phyloP scores from a whole-genome alignment of 2,888 invertebrate species.

The Eupithecia vulgata region DNA sequence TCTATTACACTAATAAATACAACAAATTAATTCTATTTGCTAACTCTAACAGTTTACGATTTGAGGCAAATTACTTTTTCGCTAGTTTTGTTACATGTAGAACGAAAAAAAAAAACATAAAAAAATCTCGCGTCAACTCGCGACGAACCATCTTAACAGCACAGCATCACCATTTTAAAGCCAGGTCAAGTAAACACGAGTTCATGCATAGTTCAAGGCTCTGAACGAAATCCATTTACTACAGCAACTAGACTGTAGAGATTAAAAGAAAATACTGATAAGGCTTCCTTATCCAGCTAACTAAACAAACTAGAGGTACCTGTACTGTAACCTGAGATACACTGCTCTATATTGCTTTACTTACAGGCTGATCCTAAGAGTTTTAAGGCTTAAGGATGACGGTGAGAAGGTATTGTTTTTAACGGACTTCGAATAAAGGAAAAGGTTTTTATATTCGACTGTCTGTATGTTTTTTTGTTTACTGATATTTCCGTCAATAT shows the following conservation, averaged over 20 bases:
- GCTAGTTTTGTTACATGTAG: no score
- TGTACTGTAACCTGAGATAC: slow-evolving; percentile 26
- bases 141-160: not conserved
- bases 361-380: not conserved
- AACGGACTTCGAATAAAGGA: no score
- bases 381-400: not conserved
- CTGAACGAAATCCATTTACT: slow-evolving; percentile 35
- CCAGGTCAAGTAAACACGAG: slow-evolving; percentile 26
- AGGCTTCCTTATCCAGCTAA: slow-evolving; percentile 54
- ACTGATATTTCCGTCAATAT: no score
- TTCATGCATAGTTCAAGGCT: slow-evolving; percentile 32
- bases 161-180: slow-evolving; percentile 14
- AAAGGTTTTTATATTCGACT: no score
- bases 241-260: slow-evolving; percentile 40
- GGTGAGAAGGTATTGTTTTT: no score
- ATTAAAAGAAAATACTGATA: slow-evolving; percentile 53
- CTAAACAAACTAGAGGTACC: slow-evolving; percentile 33
- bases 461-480: no score
- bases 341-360: not conserved
- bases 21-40: no score
- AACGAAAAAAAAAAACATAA: no score
- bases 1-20: no score
- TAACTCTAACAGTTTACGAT: no score
- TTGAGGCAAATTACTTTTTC: no score
- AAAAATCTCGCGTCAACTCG: no score